phyloP scores from a whole-genome alignment of 2,797 vertebrate species.

The Champsocephalus gunnari region DNA sequence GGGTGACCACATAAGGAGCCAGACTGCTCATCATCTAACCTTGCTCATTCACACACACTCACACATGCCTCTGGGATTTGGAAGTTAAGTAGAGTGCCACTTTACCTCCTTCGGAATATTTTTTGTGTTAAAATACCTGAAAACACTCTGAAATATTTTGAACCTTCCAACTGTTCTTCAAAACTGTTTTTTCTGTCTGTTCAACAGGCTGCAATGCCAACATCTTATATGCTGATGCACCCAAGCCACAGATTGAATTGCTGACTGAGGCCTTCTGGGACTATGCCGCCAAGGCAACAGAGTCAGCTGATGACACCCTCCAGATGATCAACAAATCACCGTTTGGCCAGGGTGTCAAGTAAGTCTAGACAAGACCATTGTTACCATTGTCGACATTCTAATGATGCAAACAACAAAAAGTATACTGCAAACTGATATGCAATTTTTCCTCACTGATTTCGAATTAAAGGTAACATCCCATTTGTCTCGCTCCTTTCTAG shows the following conservation, averaged over 20 bases:
- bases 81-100: too few relatives aligned
- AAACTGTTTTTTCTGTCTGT: constrained; percentile 13
- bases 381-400: background rate
- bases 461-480: background rate
- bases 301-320: constrained; percentile 81
- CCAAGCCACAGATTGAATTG: constrained; percentile 82
- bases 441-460: background rate
- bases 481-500: constrained; percentile 50
- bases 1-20: too few relatives aligned
- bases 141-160: background rate
- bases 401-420: background rate
- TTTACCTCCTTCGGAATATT: too few relatives aligned
- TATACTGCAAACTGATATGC: background rate
- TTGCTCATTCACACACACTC: too few relatives aligned
- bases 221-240: constrained; percentile 80
- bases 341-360: constrained; percentile 85
- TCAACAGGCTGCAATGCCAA: constrained; percentile 84
- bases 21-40: too few relatives aligned
- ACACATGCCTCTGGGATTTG: too few relatives aligned
- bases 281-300: constrained; percentile 80
- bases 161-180: background rate
- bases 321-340: constrained; percentile 79
- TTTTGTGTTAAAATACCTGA: too few relatives aligned
- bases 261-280: constrained; percentile 85
- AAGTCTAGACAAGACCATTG: constrained; percentile 29